Percentiles rank a stretch among this genome's conserved stretches.
These are phyloP conservation scores for Cartodere bifasciata DNA, from an alignment of 2,888 invertebrate genomes.

Conservation along the genomic window DNA sequence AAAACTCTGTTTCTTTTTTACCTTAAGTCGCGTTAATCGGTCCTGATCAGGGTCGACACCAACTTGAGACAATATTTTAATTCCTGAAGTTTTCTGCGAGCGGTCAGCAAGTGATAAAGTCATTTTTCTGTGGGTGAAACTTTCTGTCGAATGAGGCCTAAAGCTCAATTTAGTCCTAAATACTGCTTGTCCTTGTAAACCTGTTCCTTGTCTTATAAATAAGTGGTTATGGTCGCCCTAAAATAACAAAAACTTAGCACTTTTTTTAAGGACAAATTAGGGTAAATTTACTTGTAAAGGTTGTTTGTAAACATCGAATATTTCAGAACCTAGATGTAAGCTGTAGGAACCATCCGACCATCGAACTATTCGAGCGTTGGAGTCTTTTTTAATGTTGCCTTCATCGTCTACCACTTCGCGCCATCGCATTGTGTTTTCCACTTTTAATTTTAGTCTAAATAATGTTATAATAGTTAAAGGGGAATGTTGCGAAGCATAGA, in stretches of 20 bases:
- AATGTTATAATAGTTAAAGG: no score
- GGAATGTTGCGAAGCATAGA: no score
- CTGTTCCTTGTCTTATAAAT: slow-evolving; percentile 95
- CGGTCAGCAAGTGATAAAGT: slow-evolving; percentile 94
- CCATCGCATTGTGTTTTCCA: slow-evolving; percentile 98
- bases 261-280: not conserved
- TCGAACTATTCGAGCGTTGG: slow-evolving; percentile 87
- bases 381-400: slow-evolving; percentile 73
- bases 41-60: slow-evolving; percentile 91
- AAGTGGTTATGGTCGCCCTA: slow-evolving; percentile 94
- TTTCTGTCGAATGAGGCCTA: slow-evolving; percentile 97
- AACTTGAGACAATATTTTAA: slow-evolving; percentile 86
- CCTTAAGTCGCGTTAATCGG: slow-evolving; percentile 81
- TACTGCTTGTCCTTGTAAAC: slow-evolving; percentile 94
- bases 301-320: slow-evolving; percentile 95
- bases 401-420: slow-evolving; percentile 69
- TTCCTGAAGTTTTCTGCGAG: slow-evolving; percentile 84
- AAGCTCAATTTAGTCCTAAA: slow-evolving; percentile 94
- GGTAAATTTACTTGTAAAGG: slow-evolving; percentile 54
- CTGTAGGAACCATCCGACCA: slow-evolving; percentile 99
- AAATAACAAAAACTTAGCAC: slow-evolving; percentile 19
- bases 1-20: no score
- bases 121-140: slow-evolving; percentile 98
- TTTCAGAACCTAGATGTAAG: slow-evolving; percentile 90
- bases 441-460: slow-evolving; percentile 74